These are phyloP conservation scores for Hippocampus abdominalis DNA, from an alignment of 2,113 vertebrate genomes.

Conservation along the genomic window DNA sequence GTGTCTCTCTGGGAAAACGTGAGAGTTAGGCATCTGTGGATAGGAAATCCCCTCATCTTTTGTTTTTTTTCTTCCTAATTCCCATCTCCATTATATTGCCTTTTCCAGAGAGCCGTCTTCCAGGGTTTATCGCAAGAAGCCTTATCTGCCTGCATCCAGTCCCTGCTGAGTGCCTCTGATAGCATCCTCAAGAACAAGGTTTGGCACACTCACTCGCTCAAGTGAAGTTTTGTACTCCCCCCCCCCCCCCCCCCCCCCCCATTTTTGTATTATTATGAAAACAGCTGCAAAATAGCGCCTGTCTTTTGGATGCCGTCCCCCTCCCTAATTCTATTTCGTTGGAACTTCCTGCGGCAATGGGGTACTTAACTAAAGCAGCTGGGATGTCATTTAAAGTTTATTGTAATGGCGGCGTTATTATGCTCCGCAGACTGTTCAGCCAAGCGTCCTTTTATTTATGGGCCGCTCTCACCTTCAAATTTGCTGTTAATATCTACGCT, in stretches of 20 bases:
- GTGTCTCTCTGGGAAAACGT: not conserved
- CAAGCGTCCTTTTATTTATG: constrained; percentile 54
- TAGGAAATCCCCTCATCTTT: not conserved
- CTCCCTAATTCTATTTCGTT: constrained; percentile 19
- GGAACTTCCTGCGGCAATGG: constrained; percentile 21
- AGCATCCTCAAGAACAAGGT: constrained; percentile 96
- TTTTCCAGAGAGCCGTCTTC: constrained; percentile 89
- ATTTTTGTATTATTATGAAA: constrained; percentile 19
- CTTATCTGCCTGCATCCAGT: constrained; percentile 94
- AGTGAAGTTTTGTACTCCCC: constrained; percentile 5
- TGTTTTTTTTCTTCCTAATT: constrained; percentile 17
- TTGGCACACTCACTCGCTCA: constrained; percentile 45
- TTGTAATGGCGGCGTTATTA: constrained; percentile 46
- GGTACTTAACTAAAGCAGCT: constrained; percentile 36
- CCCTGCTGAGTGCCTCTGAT: constrained; percentile 89
- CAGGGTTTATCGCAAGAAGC: constrained; percentile 98
- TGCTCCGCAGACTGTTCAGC: constrained; percentile 36
- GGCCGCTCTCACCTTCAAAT: constrained; percentile 44
- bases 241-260: not conserved
- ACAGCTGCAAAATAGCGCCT: constrained; percentile 6
- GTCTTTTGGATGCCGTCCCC: constrained; percentile 19
- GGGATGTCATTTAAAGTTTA: constrained; percentile 45
- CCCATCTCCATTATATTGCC: constrained; percentile 11
- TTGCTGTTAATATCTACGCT: constrained; percentile 47
- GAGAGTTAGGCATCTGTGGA: not conserved